phyloP scores from a whole-genome alignment of 2,797 vertebrate genomes.

The Holocentrus rufus region DNA sequence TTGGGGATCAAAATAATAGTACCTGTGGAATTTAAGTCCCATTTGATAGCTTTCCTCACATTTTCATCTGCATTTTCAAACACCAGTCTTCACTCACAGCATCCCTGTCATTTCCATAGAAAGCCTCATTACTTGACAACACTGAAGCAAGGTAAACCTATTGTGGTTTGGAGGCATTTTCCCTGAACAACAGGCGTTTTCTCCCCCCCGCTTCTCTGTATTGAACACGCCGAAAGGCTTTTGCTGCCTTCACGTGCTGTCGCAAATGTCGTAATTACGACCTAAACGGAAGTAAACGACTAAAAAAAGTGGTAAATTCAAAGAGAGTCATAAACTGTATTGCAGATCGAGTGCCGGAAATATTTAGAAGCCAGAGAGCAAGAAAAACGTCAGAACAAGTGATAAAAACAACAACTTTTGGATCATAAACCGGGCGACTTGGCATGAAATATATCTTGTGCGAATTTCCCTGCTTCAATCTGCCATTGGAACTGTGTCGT shows the following conservation, averaged over 20 bases:
- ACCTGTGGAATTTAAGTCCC: background rate
- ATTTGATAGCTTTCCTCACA: background rate
- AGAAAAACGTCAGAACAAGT: no score
- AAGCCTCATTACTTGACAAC: background rate
- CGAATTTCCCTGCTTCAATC: no score
- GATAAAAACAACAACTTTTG: no score
- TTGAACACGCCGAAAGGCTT: conserved; percentile 59
- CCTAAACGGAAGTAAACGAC: background rate
- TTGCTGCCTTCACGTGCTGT: conserved; percentile 60
- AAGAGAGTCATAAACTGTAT: no score
- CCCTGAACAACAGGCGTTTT: conserved; percentile 20
- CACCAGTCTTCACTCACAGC: background rate
- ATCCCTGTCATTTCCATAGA: background rate
- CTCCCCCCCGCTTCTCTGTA: conserved; percentile 18
- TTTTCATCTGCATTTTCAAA: background rate
- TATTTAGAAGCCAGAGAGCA: no score
- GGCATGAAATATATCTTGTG: no score
- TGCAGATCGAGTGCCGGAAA: no score
- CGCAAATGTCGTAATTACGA: conserved; percentile 38
- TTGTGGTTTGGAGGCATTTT: conserved; percentile 14
- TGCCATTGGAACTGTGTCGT: no score
- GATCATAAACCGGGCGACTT: no score
- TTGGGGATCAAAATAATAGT: background rate
- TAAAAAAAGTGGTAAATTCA: no score
- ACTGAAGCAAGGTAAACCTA: conserved; percentile 16